Evolutionary conservation across 2,797 vertebrate species (phyloP).

Genomic region (Discoglossus pictus): DNA sequence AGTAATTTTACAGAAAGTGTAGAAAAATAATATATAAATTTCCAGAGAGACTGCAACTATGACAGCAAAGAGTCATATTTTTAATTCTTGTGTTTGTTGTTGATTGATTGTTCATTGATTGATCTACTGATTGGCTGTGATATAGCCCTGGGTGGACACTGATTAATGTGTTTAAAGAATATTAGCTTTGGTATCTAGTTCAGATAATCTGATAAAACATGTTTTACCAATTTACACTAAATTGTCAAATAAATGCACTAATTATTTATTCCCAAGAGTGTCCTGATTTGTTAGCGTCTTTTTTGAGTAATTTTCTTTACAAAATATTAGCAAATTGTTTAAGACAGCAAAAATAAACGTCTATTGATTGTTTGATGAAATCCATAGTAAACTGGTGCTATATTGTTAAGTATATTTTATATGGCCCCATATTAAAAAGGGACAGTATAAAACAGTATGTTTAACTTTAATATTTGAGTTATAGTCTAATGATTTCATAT

Average conservation of each 20-base stretch:
- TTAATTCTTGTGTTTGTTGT: constrained; percentile 66
- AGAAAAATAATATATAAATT: constrained; percentile 21
- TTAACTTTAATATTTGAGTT: too few species aligned
- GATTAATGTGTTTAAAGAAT: constrained; percentile 79
- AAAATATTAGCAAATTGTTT: too few species aligned
- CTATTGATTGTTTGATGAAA: too few species aligned
- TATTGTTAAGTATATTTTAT: too few species aligned
- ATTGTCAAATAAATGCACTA: constrained; percentile 17
- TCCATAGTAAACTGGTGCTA: too few species aligned
- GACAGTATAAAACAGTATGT: too few species aligned
- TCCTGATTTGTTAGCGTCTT: too few species aligned
- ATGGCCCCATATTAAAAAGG: too few species aligned
- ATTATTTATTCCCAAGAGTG: too few species aligned
- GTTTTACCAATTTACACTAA: constrained; percentile 28
- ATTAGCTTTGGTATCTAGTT: constrained; percentile 76
- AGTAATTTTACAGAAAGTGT: constrained; percentile 13
- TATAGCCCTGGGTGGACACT: constrained; percentile 81
- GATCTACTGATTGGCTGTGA: constrained; percentile 80
- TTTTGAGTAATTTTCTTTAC: too few species aligned
- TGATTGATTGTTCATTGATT: constrained; percentile 84
- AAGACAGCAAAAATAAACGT: too few species aligned
- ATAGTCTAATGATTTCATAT: too few species aligned
- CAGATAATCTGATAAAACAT: constrained; percentile 76
- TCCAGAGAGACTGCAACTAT: neutral
- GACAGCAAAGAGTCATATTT: constrained; percentile 53